Evolutionary conservation across 2,113 vertebrate genomes (phyloP), one percentile per base, ranked within the genome.

Genomic region (Hemichromis elongatus): DNA sequence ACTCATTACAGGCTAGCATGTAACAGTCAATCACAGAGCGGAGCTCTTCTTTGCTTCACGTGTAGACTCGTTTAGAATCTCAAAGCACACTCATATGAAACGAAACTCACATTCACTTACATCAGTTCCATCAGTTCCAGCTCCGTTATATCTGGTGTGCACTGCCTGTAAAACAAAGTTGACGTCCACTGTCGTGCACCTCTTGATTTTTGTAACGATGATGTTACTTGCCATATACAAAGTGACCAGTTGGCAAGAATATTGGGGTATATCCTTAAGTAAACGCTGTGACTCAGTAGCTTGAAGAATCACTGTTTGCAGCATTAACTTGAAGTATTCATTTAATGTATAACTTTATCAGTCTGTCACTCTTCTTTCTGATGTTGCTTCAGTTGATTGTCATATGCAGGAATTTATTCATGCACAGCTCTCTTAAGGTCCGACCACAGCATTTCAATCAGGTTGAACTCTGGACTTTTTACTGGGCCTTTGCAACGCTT

Each of bases 11-110:
- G 1, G 6, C 16, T 7, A 26, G 40, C 28, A 24, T 79, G 79
- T 53, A 83, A 70, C 3, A 81, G 68, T 83, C 83, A 78, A 42
- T 84, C 80, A 80, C 84, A 85, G 61, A 87, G 68, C 4, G 24
- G 52, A 55, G 80, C 79, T 50, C 42, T 73, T 47, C 42, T 86
- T 59, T 75, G 56, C 40, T 84, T 82, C 77, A 33, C 68, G 8
- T 73, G 14, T 30, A 14, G 24, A 70, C 78, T 40, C 13, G 47
- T 84, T 61, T 53, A 80, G 37, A 42, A 54, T 14, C 79, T 24
- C 2, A 7, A 61, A 55, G 63, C 45, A 13, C 3, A 1, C 55
- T n/a, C 2, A 45, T 54, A 40, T 80, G 14, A 24, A 14, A 70
- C 16, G 0, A 21, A 45, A 19, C 28, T 81, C 68, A 37, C 33